Evolutionary conservation across 2,113 vertebrate species (phyloP).

Genomic region (Australoheros scitulus): DNA sequence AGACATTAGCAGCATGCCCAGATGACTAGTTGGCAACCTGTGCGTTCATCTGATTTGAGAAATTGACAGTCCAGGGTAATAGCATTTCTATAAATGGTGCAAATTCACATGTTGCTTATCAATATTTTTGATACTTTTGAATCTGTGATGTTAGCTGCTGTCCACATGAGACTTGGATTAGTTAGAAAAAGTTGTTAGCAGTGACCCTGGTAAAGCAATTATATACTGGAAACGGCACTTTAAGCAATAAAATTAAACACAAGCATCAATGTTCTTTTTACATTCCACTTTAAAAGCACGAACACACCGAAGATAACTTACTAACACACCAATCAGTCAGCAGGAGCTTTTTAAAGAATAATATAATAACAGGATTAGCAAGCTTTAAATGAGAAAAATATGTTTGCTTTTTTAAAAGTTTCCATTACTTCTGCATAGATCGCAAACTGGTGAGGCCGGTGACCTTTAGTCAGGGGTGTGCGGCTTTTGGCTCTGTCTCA

Average conservation of each 20-base stretch:
- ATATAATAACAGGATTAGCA: neutral
- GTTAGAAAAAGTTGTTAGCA: too few species aligned
- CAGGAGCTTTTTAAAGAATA: constrained; percentile 14
- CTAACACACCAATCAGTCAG: neutral
- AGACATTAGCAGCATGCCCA: neutral
- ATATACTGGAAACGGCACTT: neutral
- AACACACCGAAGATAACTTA: too few species aligned
- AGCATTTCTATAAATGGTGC: neutral
- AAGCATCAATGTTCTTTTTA: neutral
- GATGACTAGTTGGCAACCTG: neutral
- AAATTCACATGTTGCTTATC: neutral
- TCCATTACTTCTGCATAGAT: neutral
- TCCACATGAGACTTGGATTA: too few species aligned
- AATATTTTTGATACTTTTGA: neutral
- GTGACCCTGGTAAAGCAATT: neutral
- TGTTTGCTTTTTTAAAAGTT: neutral
- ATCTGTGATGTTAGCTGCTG: too few species aligned
- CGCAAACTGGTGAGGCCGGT: neutral
- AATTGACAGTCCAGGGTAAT: neutral
- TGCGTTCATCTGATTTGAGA: neutral
- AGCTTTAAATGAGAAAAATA: too few species aligned
- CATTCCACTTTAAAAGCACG: neutral
- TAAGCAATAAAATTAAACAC: too few species aligned
- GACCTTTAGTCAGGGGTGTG: neutral
- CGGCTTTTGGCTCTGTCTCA: neutral